Evolutionary conservation across 2,113 vertebrate genomes (phyloP).

Genomic region (Takifugu bimaculatus): DNA sequence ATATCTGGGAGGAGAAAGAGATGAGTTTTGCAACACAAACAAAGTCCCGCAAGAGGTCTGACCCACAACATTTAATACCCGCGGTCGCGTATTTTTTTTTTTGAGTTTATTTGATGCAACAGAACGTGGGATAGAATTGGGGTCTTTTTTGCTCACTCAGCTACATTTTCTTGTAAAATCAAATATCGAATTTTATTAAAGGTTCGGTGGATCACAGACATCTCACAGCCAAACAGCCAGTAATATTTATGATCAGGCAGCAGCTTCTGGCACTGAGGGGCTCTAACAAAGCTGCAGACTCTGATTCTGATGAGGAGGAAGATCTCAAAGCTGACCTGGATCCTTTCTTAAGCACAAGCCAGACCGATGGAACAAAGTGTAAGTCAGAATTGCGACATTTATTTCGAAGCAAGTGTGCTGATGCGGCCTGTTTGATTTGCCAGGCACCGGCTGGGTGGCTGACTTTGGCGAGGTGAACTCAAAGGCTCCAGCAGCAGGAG

Average conservation of each 20-base stretch:
- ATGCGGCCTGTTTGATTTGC: conserved; percentile 13
- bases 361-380: conserved; percentile 28
- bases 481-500: conserved; percentile 60
- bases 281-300: conserved; percentile 55
- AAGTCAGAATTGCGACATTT: conserved; percentile 39
- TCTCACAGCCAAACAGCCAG: conserved; percentile 72
- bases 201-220: conserved; percentile 82
- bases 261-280: conserved; percentile 41
- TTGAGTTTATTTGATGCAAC: not conserved
- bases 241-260: conserved; percentile 49
- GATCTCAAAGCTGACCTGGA: conserved; percentile 58
- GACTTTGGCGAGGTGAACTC: conserved; percentile 80
- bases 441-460: conserved; percentile 80
- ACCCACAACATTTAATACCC: not conserved
- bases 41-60: conserved; percentile 86
- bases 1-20: conserved; percentile 94
- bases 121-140: no score
- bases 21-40: conserved; percentile 83
- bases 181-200: conserved; percentile 42
- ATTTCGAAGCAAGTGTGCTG: conserved; percentile 7
- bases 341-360: conserved; percentile 50
- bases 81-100: not conserved
- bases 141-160: not conserved
- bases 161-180: not conserved
- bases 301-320: conserved; percentile 65